Conservation (phyloP, 2,113 vertebrate species). For the Pygoscelis antarcticus region DNA sequence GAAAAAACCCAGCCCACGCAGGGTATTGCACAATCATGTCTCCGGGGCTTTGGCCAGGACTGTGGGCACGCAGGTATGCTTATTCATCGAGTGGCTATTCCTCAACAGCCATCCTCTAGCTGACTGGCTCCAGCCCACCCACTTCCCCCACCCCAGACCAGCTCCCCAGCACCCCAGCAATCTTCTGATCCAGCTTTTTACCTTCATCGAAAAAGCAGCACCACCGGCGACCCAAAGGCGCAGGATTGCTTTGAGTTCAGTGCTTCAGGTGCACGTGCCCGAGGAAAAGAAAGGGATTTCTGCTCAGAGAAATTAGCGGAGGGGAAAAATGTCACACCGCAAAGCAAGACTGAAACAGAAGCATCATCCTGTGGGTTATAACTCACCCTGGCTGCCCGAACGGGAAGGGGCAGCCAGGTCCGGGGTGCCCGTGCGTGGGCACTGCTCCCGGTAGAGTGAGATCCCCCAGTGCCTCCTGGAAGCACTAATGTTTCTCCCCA, state of each 20-base stretch:
- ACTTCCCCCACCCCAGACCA: not conserved
- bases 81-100: not conserved
- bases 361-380: not conserved
- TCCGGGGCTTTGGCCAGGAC: not conserved
- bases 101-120: not conserved
- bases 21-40: not conserved
- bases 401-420: not conserved
- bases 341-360: not conserved
- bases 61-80: fast-evolving
- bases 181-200: not conserved
- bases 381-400: not conserved
- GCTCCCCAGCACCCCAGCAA: not conserved
- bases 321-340: not conserved
- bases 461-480: not conserved
- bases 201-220: not conserved
- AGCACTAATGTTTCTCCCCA: not conserved
- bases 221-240: fast-evolving
- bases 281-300: not conserved
- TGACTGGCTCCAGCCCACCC: not conserved
- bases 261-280: fast-evolving
- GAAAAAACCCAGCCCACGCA: not conserved
- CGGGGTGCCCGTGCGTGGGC: fast-evolving
- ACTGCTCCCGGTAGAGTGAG: not conserved
- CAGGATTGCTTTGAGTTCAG: not conserved
- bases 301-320: not conserved